These are phyloP conservation scores for Acanthococcus lagerstroemiae DNA, from an alignment of 2,888 invertebrate genomes.

Conservation along the genomic window DNA sequence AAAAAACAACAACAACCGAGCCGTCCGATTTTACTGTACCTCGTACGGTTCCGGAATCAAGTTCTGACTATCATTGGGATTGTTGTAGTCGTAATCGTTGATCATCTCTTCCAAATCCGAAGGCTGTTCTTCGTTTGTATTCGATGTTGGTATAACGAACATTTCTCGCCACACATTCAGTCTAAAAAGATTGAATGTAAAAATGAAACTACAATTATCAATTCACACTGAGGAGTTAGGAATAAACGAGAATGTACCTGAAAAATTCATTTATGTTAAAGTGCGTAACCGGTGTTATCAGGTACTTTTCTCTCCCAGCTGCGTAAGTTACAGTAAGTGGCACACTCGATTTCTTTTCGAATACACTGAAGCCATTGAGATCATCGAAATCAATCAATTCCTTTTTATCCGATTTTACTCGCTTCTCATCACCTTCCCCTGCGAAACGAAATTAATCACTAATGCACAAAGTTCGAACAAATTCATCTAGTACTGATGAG, in stretches of 20 bases:
- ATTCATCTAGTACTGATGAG: background rate
- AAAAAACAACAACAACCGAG: background rate
- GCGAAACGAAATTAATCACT: background rate
- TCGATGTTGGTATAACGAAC: background rate
- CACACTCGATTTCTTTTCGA: background rate
- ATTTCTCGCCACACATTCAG: slow-evolving; percentile 11
- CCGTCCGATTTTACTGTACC: background rate
- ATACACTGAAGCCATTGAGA: background rate
- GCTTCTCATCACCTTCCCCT: slow-evolving; percentile 2
- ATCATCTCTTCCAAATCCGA: slow-evolving; percentile 15
- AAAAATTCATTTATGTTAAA: slow-evolving; percentile 16
- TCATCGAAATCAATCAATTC: slow-evolving; percentile 5
- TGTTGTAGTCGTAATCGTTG: slow-evolving; percentile 17
- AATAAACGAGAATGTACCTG: background rate
- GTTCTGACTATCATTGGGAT: slow-evolving; percentile 16
- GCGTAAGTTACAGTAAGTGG: background rate
- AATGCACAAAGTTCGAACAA: background rate
- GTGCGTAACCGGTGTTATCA: slow-evolving; percentile 13
- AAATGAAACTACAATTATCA: background rate
- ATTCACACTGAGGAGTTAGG: no score
- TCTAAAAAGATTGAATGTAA: background rate
- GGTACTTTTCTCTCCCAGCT: background rate
- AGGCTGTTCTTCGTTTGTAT: slow-evolving; percentile 10
- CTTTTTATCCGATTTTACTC: slow-evolving; percentile 1
- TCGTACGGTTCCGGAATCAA: slow-evolving; percentile 5